Percentiles rank a stretch among this genome's conserved stretches.
Evolutionary conservation across 2,797 vertebrate genomes (phyloP).

Genomic region (Picus viridis): DNA sequence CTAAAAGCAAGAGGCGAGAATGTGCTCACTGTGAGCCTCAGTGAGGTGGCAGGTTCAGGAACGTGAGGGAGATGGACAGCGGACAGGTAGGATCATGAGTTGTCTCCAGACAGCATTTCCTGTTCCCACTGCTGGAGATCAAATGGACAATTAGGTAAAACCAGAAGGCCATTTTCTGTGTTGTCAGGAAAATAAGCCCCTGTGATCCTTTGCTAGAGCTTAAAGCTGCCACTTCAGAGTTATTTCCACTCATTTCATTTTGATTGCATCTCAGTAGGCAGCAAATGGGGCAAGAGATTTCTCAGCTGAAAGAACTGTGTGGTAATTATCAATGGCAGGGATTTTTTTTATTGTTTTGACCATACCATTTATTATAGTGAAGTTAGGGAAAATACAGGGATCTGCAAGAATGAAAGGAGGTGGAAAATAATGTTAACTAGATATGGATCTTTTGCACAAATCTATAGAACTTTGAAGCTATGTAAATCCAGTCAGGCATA

Average conservation of each 20-base stretch:
- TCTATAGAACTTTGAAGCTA: not conserved
- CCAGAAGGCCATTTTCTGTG: conserved; percentile 21
- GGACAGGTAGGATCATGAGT: not conserved
- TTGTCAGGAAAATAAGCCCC: conserved; percentile 33
- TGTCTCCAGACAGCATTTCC: not conserved
- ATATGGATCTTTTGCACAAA: not conserved
- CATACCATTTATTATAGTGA: not conserved
- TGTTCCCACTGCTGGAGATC: not conserved
- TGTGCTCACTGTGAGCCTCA: rapidly evolving
- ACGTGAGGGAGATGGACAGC: not conserved
- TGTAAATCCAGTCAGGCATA: not conserved
- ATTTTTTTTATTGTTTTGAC: not conserved
- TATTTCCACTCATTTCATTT: conserved; percentile 68
- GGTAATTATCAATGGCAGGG: conserved; percentile 42
- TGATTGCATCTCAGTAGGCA: conserved; percentile 66
- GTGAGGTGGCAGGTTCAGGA: rapidly evolving
- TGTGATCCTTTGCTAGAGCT: not conserved
- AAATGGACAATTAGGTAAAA: not conserved
- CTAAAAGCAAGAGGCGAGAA: not conserved
- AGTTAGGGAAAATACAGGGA: not conserved
- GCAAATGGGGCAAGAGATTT: conserved; percentile 29
- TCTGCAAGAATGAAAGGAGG: not conserved
- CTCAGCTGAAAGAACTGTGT: conserved; percentile 11
- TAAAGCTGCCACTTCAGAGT: conserved; percentile 49
- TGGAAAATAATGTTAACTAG: not conserved